phyloP scores from a whole-genome alignment of 2,888 invertebrate genomes.

The Strigamia crassipes region DNA sequence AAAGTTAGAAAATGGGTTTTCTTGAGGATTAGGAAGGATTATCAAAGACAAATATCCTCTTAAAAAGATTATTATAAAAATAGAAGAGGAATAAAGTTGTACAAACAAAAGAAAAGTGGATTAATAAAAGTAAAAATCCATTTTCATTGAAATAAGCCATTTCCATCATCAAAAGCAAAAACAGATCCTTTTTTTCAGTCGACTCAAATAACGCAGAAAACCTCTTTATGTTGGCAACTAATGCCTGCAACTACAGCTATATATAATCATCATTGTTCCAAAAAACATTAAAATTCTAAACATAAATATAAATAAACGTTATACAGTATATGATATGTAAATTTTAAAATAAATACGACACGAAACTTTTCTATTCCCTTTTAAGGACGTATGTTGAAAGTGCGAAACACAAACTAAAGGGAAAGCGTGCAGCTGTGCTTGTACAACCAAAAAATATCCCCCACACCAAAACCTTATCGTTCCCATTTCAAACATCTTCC shows the following conservation, averaged over 20 bases:
- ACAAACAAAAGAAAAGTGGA: not conserved
- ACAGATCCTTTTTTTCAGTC: not conserved
- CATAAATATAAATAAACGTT: not conserved
- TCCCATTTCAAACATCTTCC: not conserved
- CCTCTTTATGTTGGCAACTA: not conserved
- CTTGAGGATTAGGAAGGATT: not conserved
- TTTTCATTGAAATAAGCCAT: not conserved
- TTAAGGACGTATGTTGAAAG: not conserved
- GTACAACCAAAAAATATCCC: not conserved
- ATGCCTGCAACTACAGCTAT: not conserved
- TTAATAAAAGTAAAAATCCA: not conserved
- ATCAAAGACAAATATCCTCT: not conserved
- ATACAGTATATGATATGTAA: not conserved
- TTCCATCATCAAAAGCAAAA: no score
- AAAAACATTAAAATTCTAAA: not conserved
- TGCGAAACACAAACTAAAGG: not conserved
- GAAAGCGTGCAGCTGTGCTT: not conserved
- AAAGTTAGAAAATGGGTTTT: not conserved
- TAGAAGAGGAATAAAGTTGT: not conserved
- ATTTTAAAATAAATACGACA: not conserved
- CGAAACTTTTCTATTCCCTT: not conserved
- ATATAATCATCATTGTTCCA: not conserved
- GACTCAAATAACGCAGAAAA: not conserved
- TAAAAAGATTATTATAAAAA: not conserved
- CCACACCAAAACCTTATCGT: not conserved